phyloP scores from a whole-genome alignment of 2,888 invertebrate genomes.

The Cheilosia impressa region DNA sequence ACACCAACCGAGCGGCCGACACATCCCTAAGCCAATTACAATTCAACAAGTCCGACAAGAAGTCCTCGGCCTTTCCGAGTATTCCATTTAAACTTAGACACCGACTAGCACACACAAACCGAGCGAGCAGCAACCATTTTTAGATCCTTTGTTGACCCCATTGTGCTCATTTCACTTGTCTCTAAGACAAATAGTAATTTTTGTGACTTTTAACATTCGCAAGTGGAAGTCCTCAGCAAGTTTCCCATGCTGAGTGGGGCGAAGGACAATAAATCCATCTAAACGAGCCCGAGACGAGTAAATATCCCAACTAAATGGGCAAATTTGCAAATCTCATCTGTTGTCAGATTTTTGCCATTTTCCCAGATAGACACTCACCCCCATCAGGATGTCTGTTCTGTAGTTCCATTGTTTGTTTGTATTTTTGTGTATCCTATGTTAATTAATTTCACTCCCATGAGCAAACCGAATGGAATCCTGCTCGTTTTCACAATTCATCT shows the following conservation, averaged over 20 bases:
- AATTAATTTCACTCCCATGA: conserved; percentile 73
- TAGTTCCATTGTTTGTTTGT: conserved; percentile 61
- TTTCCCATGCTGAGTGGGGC: background rate
- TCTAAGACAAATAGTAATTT: conserved; percentile 66
- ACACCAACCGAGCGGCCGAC: background rate
- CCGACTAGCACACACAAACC: background rate
- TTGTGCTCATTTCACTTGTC: conserved; percentile 52
- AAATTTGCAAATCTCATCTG: conserved; percentile 73
- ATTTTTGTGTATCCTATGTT: conserved; percentile 64
- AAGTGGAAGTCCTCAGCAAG: conserved; percentile 28
- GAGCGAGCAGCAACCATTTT: background rate
- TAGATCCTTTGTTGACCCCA: conserved; percentile 54
- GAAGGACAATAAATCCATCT: conserved; percentile 52
- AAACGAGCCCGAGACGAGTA: conserved; percentile 56
- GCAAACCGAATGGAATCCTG: conserved; percentile 50
- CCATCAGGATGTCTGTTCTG: conserved; percentile 8
- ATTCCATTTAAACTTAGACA: conserved; percentile 26
- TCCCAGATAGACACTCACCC: background rate
- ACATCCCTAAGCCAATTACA: conserved; percentile 71
- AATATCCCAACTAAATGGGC: conserved; percentile 58
- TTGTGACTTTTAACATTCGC: conserved; percentile 67
- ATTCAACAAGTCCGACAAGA: conserved; percentile 67
- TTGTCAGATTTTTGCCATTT: conserved; percentile 53
- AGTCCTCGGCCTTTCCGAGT: conserved; percentile 26
- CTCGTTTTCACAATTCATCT: conserved; percentile 3